These are phyloP conservation scores for Tridacna crocea DNA, from an alignment of 2,888 invertebrate genomes.

Conservation along the genomic window DNA sequence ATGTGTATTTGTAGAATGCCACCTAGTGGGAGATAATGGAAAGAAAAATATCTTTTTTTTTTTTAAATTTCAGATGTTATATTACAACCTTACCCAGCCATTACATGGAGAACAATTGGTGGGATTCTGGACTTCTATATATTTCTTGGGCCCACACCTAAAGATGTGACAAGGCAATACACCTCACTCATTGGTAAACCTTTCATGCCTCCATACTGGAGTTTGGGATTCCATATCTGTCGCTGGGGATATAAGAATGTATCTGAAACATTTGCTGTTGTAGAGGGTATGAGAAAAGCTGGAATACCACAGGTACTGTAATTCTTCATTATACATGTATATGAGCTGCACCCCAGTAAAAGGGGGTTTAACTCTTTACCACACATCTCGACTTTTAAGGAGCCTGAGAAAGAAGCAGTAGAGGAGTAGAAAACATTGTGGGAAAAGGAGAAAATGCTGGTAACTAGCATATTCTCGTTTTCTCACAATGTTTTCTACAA, in stretches of 20 bases:
- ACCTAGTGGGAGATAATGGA: too few species aligned
- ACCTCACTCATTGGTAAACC: slow-evolving; percentile 74
- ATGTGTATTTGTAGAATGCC: too few species aligned
- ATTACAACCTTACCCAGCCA: slow-evolving; percentile 88
- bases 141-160: slow-evolving; percentile 90
- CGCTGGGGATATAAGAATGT: slow-evolving; percentile 85
- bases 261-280: slow-evolving; percentile 68
- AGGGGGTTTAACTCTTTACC: too few species aligned
- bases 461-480: too few species aligned
- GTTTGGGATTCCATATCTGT: slow-evolving; percentile 93
- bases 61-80: slow-evolving; percentile 64
- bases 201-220: slow-evolving; percentile 87
- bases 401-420: too few species aligned
- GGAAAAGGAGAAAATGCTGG: too few species aligned
- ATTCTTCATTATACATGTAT: neutral
- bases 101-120: slow-evolving; percentile 92
- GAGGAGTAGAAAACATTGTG: too few species aligned
- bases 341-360: neutral
- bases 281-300: slow-evolving; percentile 64
- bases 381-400: too few species aligned
- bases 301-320: slow-evolving; percentile 71
- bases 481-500: too few species aligned
- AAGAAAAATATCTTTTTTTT: too few species aligned
- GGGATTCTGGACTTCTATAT: slow-evolving; percentile 92
- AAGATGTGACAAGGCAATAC: slow-evolving; percentile 83